These are phyloP conservation scores for Drosophila mimetica DNA, from an alignment of 2,888 invertebrate genomes.

Conservation along the genomic window DNA sequence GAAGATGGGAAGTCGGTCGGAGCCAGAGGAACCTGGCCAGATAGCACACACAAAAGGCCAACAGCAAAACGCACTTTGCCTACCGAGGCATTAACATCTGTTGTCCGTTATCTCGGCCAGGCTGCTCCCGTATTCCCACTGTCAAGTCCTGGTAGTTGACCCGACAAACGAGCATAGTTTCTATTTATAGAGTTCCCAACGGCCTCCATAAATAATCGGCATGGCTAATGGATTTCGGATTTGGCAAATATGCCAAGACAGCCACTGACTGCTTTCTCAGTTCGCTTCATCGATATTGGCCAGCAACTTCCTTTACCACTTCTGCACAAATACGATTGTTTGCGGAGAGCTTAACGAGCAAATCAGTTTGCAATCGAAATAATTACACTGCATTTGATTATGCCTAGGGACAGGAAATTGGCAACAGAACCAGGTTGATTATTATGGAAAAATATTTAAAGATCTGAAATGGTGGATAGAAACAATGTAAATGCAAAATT, in stretches of 20 bases:
- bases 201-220: conserved; percentile 46
- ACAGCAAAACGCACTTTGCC: conserved; percentile 78
- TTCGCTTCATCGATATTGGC: background rate
- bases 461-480: too few species aligned
- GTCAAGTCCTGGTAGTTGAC: conserved; percentile 39
- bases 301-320: conserved; percentile 1
- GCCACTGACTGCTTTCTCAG: background rate
- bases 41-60: conserved; percentile 50
- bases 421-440: background rate
- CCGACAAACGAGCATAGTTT: conserved; percentile 26
- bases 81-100: conserved; percentile 76
- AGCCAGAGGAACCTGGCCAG: conserved; percentile 25
- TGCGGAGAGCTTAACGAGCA: background rate
- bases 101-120: conserved; percentile 50
- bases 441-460: background rate
- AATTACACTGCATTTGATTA: conserved; percentile 34
- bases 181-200: conserved; percentile 39
- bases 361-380: conserved; percentile 29
- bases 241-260: conserved; percentile 46
- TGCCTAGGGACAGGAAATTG: conserved; percentile 11
- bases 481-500: too few species aligned
- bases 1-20: conserved; percentile 18
- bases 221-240: conserved; percentile 58
- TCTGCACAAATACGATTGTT: conserved; percentile 9
- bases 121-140: conserved; percentile 12